Evolutionary conservation across 2,888 invertebrate genomes (phyloP).

Genomic region (Taphrorychus bicolor): DNA sequence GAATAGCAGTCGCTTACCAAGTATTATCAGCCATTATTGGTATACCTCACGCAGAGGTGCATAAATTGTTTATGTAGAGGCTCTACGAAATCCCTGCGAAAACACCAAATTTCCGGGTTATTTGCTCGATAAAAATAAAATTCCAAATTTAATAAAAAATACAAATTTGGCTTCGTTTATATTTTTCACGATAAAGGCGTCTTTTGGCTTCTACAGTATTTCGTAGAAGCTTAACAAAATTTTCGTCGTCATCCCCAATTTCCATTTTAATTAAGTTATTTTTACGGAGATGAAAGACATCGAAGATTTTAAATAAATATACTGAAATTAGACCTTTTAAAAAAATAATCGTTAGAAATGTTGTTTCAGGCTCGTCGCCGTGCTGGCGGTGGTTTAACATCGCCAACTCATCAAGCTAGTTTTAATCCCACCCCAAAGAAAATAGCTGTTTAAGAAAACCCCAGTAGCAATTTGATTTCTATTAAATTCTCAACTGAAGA

Average conservation of each 20-base stretch:
- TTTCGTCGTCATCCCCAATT: not conserved
- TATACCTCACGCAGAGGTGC: slow-evolving; percentile 6
- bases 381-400: no score
- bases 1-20: slow-evolving; percentile 27
- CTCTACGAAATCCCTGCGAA: not conserved
- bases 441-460: no score
- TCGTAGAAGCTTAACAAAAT: slow-evolving; percentile 8
- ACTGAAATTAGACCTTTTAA: not conserved
- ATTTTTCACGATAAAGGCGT: not conserved
- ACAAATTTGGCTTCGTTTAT: not conserved
- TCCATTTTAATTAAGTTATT: slow-evolving; percentile 12
- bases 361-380: no score
- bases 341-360: not conserved
- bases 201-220: slow-evolving; percentile 9
- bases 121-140: not conserved
- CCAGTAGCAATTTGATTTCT: not conserved
- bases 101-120: not conserved
- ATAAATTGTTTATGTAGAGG: slow-evolving; percentile 2
- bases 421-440: no score
- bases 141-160: not conserved
- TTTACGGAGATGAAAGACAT: slow-evolving; percentile 1
- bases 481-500: not conserved
- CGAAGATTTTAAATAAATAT: slow-evolving; percentile 1
- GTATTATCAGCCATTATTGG: slow-evolving; percentile 22
- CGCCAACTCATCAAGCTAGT: no score